A percentile compares a stretch with the other conserved stretches of the same genome.
These are phyloP conservation scores for Perizoma flavofasciatum DNA, from an alignment of 2,888 invertebrate species.

Conservation along the genomic window DNA sequence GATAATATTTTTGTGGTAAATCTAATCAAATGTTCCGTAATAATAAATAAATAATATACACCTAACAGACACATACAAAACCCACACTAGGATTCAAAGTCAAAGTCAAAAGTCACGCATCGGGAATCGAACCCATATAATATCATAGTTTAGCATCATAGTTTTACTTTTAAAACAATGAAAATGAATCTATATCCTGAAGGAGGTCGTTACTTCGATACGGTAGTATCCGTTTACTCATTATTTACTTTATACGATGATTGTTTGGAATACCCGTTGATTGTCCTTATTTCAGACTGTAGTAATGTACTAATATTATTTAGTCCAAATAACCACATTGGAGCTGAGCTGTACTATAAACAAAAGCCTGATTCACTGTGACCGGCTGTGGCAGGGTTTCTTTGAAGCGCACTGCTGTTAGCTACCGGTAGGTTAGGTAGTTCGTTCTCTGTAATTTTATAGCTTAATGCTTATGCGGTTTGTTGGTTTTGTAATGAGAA, in stretches of 20 bases:
- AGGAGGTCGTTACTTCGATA: too few species aligned
- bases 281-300: conserved; percentile 3
- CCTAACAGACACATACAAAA: too few species aligned
- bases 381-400: conserved; percentile 46
- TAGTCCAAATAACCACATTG: conserved; percentile 35
- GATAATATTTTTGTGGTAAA: too few species aligned
- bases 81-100: too few species aligned
- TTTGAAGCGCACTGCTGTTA: conserved; percentile 41
- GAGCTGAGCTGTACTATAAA: conserved; percentile 50
- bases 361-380: conserved; percentile 57
- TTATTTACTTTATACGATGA: conserved; percentile 3
- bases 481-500: conserved; percentile 30
- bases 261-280: conserved; percentile 4
- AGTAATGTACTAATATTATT: conserved; percentile 3
- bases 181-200: too few species aligned
- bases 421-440: background rate
- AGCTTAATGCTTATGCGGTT: conserved; percentile 37
- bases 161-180: too few species aligned
- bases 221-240: conserved; percentile 1
- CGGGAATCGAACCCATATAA: too few species aligned
- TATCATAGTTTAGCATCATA: too few species aligned
- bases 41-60: too few species aligned
- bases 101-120: too few species aligned
- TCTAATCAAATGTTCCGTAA: too few species aligned
- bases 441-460: conserved; percentile 30